Percentiles rank a stretch among this genome's conserved stretches.
Conservation (phyloP, 2,888 invertebrate genomes). For the Yponomeuta sedellus region DNA sequence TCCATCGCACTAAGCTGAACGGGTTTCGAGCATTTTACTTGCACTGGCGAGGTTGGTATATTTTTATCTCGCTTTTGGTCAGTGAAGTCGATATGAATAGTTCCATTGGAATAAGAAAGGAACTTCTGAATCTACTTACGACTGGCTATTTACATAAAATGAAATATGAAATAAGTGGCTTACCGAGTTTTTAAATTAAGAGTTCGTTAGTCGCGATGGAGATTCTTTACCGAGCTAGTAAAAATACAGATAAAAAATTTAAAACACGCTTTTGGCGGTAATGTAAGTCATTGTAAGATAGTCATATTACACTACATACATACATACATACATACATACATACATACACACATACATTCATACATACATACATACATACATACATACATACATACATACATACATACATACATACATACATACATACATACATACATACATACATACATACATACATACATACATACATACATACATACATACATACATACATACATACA, state of each 20-base stretch:
- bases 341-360: too few species aligned
- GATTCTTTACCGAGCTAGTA: background rate
- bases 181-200: slow-evolving; percentile 34
- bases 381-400: too few species aligned
- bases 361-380: too few species aligned
- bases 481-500: too few species aligned
- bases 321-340: too few species aligned
- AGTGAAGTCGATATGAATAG: slow-evolving; percentile 68
- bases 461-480: too few species aligned
- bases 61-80: slow-evolving; percentile 69
- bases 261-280: too few species aligned
- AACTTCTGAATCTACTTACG: slow-evolving; percentile 46
- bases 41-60: slow-evolving; percentile 67
- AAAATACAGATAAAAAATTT: background rate
- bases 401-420: too few species aligned
- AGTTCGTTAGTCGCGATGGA: slow-evolving; percentile 1
- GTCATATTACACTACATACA: too few species aligned
- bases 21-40: slow-evolving; percentile 74
- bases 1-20: slow-evolving; percentile 54
- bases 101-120: slow-evolving; percentile 63
- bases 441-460: too few species aligned
- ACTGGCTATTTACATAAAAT: slow-evolving; percentile 50
- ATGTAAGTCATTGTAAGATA: too few species aligned
- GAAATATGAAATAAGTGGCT: background rate
- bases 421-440: too few species aligned